phyloP scores from a whole-genome alignment of 2,113 vertebrate genomes.

The Macrotus californicus region DNA sequence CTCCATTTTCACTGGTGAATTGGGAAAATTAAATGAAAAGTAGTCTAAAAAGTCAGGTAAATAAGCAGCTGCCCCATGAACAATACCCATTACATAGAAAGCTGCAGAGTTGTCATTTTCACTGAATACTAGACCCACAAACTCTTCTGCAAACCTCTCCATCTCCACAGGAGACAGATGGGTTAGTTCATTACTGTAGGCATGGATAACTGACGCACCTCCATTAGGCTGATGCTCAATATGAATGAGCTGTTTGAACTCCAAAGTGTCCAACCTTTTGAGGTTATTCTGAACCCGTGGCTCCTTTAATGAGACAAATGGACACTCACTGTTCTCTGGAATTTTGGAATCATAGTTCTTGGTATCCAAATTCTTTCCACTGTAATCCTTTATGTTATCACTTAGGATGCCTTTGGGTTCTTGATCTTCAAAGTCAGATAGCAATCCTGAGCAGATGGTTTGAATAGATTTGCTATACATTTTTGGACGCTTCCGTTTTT shows the following conservation, averaged over 20 bases:
- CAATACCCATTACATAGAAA: slow-evolving; percentile 95
- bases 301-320: slow-evolving; percentile 80
- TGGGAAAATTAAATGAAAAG: slow-evolving; percentile 97
- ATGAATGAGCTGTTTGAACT: slow-evolving; percentile 93
- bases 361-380: slow-evolving; percentile 79
- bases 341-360: slow-evolving; percentile 80
- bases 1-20: slow-evolving; percentile 98
- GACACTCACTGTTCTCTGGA: slow-evolving; percentile 81
- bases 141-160: slow-evolving; percentile 96
- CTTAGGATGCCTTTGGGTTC: slow-evolving; percentile 84
- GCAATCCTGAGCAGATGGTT: slow-evolving; percentile 90
- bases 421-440: slow-evolving; percentile 81
- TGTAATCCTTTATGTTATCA: slow-evolving; percentile 79
- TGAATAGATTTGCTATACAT: slow-evolving; percentile 98
- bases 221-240: slow-evolving; percentile 97
- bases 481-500: slow-evolving; percentile 94
- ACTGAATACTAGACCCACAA: slow-evolving; percentile 92
- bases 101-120: slow-evolving; percentile 92
- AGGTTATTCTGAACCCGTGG: slow-evolving; percentile 79
- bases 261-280: slow-evolving; percentile 87
- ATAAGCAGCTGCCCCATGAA: slow-evolving; percentile 96
- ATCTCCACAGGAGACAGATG: slow-evolving; percentile 90
- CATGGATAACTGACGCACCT: slow-evolving; percentile 93
- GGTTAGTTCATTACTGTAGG: slow-evolving; percentile 93
- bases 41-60: slow-evolving; percentile 99